Evolutionary conservation across 2,888 invertebrate genomes (phyloP).

Genomic region (Bursaphelenchus okinawaensis): DNA sequence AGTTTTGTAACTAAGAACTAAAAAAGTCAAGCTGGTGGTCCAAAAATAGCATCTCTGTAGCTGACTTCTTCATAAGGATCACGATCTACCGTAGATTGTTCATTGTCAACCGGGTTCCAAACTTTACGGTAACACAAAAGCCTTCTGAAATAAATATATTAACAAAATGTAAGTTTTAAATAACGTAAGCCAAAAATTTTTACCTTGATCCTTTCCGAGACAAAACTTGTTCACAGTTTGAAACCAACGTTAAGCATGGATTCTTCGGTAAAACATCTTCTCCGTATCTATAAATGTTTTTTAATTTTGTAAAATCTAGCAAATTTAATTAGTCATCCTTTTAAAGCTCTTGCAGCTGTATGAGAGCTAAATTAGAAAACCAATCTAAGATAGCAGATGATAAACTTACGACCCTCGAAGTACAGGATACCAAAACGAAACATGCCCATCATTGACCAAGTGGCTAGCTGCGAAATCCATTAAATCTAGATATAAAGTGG

Average conservation of each 20-base stretch:
- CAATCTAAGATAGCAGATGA: not conserved
- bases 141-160: conserved; percentile 36
- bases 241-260: conserved; percentile 71
- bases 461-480: conserved; percentile 75
- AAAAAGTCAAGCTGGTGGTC: conserved; percentile 10
- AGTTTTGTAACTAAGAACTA: no score
- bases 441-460: conserved; percentile 71
- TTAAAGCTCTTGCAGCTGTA: no score
- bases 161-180: not conserved
- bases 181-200: no score
- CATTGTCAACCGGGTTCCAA: conserved; percentile 21
- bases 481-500: conserved; percentile 77
- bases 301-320: not conserved
- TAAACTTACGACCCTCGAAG: conserved; percentile 67
- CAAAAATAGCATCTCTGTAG: conserved; percentile 33
- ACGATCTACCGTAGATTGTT: conserved; percentile 19
- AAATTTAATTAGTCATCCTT: no score
- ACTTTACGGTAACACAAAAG: conserved; percentile 43
- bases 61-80: conserved; percentile 26
- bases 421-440: conserved; percentile 93
- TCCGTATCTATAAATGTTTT: conserved; percentile 56
- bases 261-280: conserved; percentile 72
- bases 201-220: conserved; percentile 58
- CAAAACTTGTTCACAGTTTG: conserved; percentile 82
- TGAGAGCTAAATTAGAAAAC: not conserved